Conservation (phyloP, 2,888 invertebrate species). For the Hoplodrina ambigua region DNA sequence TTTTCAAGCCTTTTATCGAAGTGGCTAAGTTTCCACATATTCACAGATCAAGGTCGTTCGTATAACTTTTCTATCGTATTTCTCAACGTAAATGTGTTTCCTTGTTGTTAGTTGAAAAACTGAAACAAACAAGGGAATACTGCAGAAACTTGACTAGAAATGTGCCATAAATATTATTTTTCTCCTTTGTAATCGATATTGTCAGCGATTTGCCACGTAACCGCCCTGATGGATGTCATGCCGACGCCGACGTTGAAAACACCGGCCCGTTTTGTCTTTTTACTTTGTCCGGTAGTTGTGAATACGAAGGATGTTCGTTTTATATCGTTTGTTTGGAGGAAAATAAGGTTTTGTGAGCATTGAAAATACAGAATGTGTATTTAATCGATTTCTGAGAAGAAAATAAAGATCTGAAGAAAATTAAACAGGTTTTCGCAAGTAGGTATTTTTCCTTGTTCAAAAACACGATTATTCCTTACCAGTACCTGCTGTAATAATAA, state of each 20-base stretch:
- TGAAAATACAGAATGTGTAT: neutral
- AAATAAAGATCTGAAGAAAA: conserved; percentile 18
- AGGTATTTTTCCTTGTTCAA: neutral
- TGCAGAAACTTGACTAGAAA: conserved; percentile 73
- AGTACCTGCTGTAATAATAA: too few species aligned
- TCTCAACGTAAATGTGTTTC: conserved; percentile 70
- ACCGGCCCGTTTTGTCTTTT: conserved; percentile 72
- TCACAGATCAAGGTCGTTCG: conserved; percentile 34
- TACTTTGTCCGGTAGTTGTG: conserved; percentile 59
- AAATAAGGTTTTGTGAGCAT: conserved; percentile 13
- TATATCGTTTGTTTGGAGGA: conserved; percentile 7
- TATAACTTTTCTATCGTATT: conserved; percentile 49
- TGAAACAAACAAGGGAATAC: conserved; percentile 77
- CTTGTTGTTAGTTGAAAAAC: conserved; percentile 72
- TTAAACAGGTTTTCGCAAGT: neutral
- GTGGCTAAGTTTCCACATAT: conserved; percentile 29
- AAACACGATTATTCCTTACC: conserved; percentile 1
- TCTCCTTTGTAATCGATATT: conserved; percentile 79
- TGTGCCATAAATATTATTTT: conserved; percentile 80
- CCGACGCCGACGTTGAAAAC: conserved; percentile 72
- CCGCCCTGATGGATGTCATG: conserved; percentile 78
- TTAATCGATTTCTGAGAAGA: conserved; percentile 3
- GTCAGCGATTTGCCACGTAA: conserved; percentile 81
- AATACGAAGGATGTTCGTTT: conserved; percentile 10
- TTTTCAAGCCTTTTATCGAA: conserved; percentile 5